Conservation (phyloP, 2,113 vertebrate genomes). For the Grallaria varia region DNA sequence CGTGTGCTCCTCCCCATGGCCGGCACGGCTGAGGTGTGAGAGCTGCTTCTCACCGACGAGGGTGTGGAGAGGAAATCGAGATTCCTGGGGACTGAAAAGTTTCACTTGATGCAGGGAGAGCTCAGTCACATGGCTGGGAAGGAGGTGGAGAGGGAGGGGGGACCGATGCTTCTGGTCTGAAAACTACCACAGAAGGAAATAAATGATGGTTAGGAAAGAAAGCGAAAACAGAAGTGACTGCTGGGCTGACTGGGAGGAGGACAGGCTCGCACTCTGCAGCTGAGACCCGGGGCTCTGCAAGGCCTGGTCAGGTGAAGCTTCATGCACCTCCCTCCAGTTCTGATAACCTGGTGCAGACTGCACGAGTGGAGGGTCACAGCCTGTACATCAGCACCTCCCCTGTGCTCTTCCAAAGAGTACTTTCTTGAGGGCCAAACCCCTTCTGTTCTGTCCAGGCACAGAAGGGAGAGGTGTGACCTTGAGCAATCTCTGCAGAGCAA, state of each 20-base stretch:
- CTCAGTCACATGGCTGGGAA: conserved; percentile 30
- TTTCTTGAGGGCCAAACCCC: not conserved
- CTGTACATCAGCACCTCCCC: not conserved
- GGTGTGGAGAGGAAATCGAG: not conserved
- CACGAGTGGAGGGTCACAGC: not conserved
- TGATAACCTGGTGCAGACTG: not conserved
- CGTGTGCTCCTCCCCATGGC: not conserved
- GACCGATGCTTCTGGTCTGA: not conserved
- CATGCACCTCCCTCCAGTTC: not conserved
- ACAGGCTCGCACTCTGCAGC: not conserved
- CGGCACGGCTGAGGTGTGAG: not conserved
- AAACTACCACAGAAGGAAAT: not conserved
- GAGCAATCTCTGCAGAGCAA: not conserved
- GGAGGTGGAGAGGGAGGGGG: not conserved
- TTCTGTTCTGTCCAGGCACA: not conserved
- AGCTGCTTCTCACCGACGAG: not conserved
- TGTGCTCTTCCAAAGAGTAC: not conserved
- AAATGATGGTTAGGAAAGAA: not conserved
- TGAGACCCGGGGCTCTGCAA: not conserved
- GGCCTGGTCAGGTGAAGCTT: not conserved
- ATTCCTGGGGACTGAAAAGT: not conserved
- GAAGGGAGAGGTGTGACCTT: not conserved
- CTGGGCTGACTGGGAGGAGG: not conserved
- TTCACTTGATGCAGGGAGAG: not conserved
- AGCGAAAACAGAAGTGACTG: not conserved